Evolutionary conservation across 2,888 invertebrate genomes (phyloP), one percentile per base, ranked within the genome.

Genomic region (Belgica antarctica): DNA sequence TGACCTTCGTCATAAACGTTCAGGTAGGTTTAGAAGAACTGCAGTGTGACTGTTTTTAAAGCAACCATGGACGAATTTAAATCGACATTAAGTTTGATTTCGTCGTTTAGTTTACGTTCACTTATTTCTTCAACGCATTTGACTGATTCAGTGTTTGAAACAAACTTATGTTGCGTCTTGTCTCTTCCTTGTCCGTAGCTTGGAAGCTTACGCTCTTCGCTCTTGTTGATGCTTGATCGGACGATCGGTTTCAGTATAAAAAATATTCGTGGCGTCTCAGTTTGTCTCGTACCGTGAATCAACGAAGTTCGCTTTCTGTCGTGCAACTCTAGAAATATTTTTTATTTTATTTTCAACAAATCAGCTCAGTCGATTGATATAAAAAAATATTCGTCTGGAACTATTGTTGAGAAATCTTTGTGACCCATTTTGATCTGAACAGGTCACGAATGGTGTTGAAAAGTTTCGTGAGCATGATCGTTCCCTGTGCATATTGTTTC

Each of bases 401-500:
- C n/a, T n/a, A n/a, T n/a, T n/a, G n/a, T n/a, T n/a, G n/a, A n/a
- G n/a, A n/a, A n/a, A n/a, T n/a, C n/a, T n/a, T n/a, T n/a, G n/a
- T n/a, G n/a, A n/a, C n/a, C n/a, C n/a, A n/a, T 22, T 17, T 17
- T 52, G 15, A 52, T 22, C 19, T 52, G 17, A 52, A 25, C 5
- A 27, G n/a, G 10, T 25, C 12, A 27, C 59, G 27, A 59, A 59
- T 59, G 27, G 27, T 59, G 25, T 59, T n/a, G n/a, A 27, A 17
- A 24, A 59, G n/a, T 2, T 36, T 70, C 19, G 80, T 80, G 80
- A 80, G 80, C 80, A 80, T 80, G 80, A 80, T 78, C 78, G 78
- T 78, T 76, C 78, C 78, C 75, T 89, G 87, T 87, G 87, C 87
- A 83, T 92, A 92, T 86, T 88, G 87, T 82, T 91, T 90, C 87